Evolutionary conservation across 2,888 invertebrate species (phyloP).

Genomic region (Bellardia pandia): DNA sequence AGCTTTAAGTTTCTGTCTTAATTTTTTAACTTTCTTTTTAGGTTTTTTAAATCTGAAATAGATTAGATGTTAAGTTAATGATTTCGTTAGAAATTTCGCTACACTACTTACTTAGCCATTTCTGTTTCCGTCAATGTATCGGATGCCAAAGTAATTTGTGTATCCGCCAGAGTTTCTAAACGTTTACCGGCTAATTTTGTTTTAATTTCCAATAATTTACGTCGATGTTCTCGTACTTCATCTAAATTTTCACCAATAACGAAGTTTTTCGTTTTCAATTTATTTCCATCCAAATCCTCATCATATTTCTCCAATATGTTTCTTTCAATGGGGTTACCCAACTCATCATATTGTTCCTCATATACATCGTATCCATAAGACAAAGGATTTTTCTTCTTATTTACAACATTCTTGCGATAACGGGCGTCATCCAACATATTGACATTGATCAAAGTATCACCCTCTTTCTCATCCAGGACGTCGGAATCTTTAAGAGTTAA

Average conservation of each 20-base stretch:
- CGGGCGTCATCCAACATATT: conserved; percentile 94
- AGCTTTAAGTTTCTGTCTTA: conserved; percentile 88
- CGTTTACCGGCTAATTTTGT: conserved; percentile 87
- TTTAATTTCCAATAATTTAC: conserved; percentile 85
- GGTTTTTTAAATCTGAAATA: conserved; percentile 90
- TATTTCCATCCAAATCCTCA: conserved; percentile 88
- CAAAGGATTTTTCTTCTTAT: conserved; percentile 91
- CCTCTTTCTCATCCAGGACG: conserved; percentile 93
- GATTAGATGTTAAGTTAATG: background rate
- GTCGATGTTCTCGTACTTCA: conserved; percentile 85
- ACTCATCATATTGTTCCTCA: conserved; percentile 89
- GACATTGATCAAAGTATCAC: conserved; percentile 96
- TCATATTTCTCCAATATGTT: conserved; percentile 96
- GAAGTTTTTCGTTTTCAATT: conserved; percentile 88
- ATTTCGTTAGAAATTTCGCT: background rate
- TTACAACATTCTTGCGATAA: conserved; percentile 92
- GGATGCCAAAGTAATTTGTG: conserved; percentile 89
- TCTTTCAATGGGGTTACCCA: conserved; percentile 87
- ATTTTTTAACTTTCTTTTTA: conserved; percentile 89
- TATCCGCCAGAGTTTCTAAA: conserved; percentile 89
- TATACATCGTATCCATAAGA: conserved; percentile 95
- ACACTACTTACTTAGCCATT: conserved; percentile 88
- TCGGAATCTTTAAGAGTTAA: conserved; percentile 97
- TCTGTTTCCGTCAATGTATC: conserved; percentile 96
- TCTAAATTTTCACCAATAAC: conserved; percentile 89